Conservation (phyloP, 2,797 vertebrate genomes). For the Sebastes jordani region DNA sequence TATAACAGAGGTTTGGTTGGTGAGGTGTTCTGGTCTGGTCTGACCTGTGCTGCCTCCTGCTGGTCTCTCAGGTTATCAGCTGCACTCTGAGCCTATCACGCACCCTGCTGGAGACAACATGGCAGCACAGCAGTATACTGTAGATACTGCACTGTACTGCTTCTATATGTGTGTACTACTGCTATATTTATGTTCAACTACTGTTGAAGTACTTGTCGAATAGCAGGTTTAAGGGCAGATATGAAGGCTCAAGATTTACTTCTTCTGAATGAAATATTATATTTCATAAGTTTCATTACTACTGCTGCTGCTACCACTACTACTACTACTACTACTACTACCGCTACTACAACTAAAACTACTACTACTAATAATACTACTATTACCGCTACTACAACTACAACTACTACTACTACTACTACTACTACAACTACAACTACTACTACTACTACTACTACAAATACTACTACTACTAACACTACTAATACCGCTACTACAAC, state of each 20-base stretch:
- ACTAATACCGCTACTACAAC: too few species aligned
- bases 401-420: too few species aligned
- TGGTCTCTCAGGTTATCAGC: neutral
- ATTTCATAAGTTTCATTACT: too few species aligned
- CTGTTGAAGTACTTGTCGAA: neutral
- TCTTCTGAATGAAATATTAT: neutral
- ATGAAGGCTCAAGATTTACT: neutral
- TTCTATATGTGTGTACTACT: neutral
- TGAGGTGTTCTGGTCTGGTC: neutral
- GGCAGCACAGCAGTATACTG: neutral
- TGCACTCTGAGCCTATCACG: neutral
- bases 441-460: too few species aligned
- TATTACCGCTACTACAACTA: too few species aligned
- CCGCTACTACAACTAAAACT: too few species aligned
- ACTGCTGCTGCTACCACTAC: neutral
- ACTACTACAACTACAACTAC: too few species aligned
- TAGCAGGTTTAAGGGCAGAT: neutral
- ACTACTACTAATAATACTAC: neutral
- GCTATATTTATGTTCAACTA: neutral
- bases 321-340: too few species aligned
- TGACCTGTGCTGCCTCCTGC: conserved; percentile 49
- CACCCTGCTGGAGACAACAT: conserved; percentile 34
- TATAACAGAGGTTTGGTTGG: neutral
- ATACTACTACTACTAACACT: neutral
- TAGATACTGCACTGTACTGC: neutral